Conservation (phyloP, 2,888 invertebrate species). For the Apoda limacodes region DNA sequence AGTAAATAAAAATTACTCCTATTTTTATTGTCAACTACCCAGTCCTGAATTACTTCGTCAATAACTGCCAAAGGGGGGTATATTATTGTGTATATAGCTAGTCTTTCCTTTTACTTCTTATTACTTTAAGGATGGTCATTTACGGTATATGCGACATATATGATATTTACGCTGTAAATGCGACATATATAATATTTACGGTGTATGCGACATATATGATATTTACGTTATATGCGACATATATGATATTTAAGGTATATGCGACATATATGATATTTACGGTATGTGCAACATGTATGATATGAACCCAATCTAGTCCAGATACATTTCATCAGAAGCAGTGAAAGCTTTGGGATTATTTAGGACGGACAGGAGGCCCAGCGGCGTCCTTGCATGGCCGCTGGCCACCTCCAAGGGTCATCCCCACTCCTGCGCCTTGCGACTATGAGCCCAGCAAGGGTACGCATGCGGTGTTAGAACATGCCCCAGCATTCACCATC, state of each 20-base stretch:
- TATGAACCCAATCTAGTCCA: too few relatives aligned
- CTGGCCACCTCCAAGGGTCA: constrained; percentile 74
- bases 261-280: constrained; percentile 1
- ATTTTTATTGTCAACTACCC: too few relatives aligned
- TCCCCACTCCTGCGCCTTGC: constrained; percentile 88
- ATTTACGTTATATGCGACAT: constrained; percentile 7
- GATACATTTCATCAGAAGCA: constrained; percentile 9
- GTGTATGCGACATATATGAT: not conserved
- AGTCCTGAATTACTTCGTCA: too few relatives aligned
- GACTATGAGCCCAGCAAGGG: constrained; percentile 87
- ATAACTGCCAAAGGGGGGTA: too few relatives aligned
- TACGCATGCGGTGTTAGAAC: constrained; percentile 59
- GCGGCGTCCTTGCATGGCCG: constrained; percentile 85
- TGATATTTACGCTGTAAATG: too few relatives aligned
- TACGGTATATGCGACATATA: too few relatives aligned
- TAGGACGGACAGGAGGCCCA: constrained; percentile 78
- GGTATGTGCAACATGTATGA: constrained; percentile 5
- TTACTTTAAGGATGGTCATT: too few relatives aligned
- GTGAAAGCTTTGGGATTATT: too few relatives aligned
- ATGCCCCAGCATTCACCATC: constrained; percentile 73
- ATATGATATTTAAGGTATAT: not conserved
- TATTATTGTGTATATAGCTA: too few relatives aligned
- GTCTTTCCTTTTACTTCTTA: too few relatives aligned
- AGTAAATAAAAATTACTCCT: too few relatives aligned
- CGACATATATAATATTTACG: not conserved